Conservation (phyloP, 2,888 invertebrate genomes). For the Gibbula magus region DNA sequence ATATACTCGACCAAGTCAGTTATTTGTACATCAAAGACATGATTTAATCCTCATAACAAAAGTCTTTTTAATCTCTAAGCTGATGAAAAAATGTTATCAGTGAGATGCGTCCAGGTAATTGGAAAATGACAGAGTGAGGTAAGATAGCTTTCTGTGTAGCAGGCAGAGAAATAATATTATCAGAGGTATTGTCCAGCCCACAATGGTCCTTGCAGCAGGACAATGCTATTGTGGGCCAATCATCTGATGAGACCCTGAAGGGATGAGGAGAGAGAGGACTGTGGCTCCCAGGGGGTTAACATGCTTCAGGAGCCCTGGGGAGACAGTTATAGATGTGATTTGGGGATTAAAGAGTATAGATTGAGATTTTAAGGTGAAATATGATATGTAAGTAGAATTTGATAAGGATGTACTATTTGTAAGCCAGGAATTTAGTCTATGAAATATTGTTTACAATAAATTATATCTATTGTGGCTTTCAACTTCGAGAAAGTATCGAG, state of each 20-base stretch:
- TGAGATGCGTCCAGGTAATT: background rate
- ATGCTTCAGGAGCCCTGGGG: no score
- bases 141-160: background rate
- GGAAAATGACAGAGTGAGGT: constrained; percentile 7
- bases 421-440: no score
- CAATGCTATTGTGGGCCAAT: background rate
- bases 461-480: no score
- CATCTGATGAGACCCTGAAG: background rate
- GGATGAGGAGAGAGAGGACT: background rate
- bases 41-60: background rate
- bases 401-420: no score
- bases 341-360: no score
- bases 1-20: background rate
- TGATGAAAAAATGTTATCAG: constrained; percentile 20
- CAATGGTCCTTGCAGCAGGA: background rate
- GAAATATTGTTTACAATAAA: no score
- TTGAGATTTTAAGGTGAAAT: no score
- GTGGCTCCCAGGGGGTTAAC: background rate
- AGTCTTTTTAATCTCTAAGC: constrained; percentile 16
- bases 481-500: no score
- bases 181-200: background rate
- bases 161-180: background rate
- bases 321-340: no score
- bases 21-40: constrained; percentile 1
- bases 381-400: no score